Conservation (phyloP, 2,797 vertebrate genomes). For the Macropodus opercularis region DNA sequence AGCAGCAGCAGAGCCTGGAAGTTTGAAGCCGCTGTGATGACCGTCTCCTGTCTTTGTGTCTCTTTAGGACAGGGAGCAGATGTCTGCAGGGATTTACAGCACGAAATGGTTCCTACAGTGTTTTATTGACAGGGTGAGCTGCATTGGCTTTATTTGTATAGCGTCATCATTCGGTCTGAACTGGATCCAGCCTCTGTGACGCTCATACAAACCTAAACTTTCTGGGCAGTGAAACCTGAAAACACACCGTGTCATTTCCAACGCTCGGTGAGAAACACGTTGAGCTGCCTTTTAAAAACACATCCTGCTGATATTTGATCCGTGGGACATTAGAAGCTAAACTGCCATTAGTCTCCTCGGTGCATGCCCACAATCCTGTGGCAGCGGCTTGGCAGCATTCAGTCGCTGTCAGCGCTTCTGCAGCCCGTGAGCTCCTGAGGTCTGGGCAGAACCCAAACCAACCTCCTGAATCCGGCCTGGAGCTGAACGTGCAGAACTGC, state of each 20-base stretch:
- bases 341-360: conserved; percentile 47
- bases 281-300: conserved; percentile 13
- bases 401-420: conserved; percentile 65
- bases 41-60: background rate
- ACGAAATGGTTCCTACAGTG: conserved; percentile 96
- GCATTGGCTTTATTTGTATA: too few relatives aligned
- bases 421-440: conserved; percentile 51
- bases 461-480: conserved; percentile 45
- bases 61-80: conserved; percentile 90
- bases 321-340: conserved; percentile 22
- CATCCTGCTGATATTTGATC: conserved; percentile 30
- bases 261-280: background rate
- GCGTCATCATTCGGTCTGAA: too few relatives aligned
- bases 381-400: conserved; percentile 57
- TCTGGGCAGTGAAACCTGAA: background rate
- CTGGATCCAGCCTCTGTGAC: too few relatives aligned
- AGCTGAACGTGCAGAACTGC: conserved; percentile 9
- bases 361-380: conserved; percentile 69
- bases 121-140: conserved; percentile 92
- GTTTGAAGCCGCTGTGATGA: background rate
- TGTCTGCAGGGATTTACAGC: conserved; percentile 91
- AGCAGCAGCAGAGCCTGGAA: background rate
- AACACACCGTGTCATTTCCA: background rate
- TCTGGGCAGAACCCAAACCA: conserved; percentile 53
- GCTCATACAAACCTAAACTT: too few relatives aligned